Evolutionary conservation across 2,888 invertebrate species (phyloP), one percentile per base, ranked within the genome.

Genomic region (Bibio marci): DNA sequence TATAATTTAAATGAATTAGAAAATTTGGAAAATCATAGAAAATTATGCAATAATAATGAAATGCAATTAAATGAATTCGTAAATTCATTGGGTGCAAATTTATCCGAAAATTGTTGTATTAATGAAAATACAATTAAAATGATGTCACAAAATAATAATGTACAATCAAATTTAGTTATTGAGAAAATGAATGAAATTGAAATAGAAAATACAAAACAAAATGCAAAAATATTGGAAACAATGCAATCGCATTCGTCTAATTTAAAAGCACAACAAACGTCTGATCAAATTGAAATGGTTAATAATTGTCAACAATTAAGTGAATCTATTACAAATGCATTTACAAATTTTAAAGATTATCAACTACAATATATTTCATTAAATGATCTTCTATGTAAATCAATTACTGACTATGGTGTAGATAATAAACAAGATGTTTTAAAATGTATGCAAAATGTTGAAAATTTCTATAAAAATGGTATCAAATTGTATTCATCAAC

Each of bases 391-490:
- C 14, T 14, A n/a, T 4, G 3, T 13, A 8, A 26, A 35, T 26
- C 10, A 22, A 15, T 18, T 5, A 6, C 3, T 4, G 19, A 18
- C 4, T 28, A 32, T 6, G 17, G 15, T 17, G 32, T 18, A 6
- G 4, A 15, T 19, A 34, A 30, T 28, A n/a, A 26, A 17, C 8
- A 18, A 3, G 13, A 34, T 5, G 12, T 17, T 34, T 3, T 13
- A 28, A 8, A 4, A 10, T 35, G 30, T 12, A 14, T 10, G 12
- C 7, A 35, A 5, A 25, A n/a, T 30, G 56, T 68, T 27, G 54
- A 58, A 2, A 54, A 58, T 39, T 69, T 70, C 63, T 50, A 51
- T 42, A 52, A 53, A 15, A 53, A 47, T 34, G 60, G 60, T 43
- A 34, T 62, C 2, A 52, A 56, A 41, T 55, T 54, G 0, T 63